These are phyloP conservation scores for Cepaea nemoralis DNA, from an alignment of 1,140 invertebrate genomes.

Conservation along the genomic window DNA sequence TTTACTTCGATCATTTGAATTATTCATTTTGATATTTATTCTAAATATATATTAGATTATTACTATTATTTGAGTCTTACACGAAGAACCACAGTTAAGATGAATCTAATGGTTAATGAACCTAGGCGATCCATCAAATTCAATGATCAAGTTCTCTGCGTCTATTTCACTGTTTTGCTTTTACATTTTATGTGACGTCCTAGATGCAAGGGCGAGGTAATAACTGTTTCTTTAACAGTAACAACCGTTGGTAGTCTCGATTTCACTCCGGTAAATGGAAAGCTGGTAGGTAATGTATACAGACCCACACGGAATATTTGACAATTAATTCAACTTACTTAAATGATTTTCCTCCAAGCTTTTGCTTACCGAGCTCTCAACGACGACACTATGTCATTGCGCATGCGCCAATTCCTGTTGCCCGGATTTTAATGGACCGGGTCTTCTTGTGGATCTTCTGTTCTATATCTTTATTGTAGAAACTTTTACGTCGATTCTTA, in stretches of 20 bases:
- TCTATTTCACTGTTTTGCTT: too few relatives aligned
- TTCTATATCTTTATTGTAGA: conserved; percentile 11
- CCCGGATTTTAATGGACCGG: conserved; percentile 47
- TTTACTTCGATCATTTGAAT: too few relatives aligned
- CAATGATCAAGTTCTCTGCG: too few relatives aligned
- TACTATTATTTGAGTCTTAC: too few relatives aligned
- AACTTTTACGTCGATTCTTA: too few relatives aligned
- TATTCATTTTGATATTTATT: too few relatives aligned
- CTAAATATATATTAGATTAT: too few relatives aligned
- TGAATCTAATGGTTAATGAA: too few relatives aligned
- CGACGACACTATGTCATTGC: conserved; percentile 41
- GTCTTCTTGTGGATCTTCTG: conserved; percentile 28
- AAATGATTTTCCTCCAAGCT: conserved; percentile 29
- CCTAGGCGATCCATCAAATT: too few relatives aligned
- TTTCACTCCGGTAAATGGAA: not conserved
- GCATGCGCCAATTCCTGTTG: conserved; percentile 38
- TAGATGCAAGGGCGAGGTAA: not conserved
- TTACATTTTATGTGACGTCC: not conserved
- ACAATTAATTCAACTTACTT: conserved; percentile 16
- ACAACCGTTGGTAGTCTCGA: not conserved
- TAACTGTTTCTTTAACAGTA: not conserved
- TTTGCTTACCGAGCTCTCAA: conserved; percentile 37
- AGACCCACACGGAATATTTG: not conserved
- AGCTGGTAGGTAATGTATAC: not conserved
- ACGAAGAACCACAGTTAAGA: too few relatives aligned